phyloP scores from a whole-genome alignment of 2,113 vertebrate genomes.

The Aegithalos caudatus region DNA sequence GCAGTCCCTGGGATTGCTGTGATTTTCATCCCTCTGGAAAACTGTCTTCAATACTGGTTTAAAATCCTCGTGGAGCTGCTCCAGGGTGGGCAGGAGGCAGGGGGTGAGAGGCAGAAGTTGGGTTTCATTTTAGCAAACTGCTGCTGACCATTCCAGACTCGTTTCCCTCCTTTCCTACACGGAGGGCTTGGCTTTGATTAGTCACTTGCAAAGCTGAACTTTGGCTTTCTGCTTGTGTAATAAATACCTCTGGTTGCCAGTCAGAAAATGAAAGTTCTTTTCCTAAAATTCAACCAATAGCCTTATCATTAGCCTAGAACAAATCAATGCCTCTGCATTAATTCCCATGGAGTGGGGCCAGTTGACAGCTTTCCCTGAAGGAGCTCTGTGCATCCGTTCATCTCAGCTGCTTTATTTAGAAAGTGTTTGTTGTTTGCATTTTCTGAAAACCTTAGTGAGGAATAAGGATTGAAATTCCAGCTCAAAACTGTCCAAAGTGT shows the following conservation, averaged over 20 bases:
- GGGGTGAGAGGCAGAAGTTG: not conserved
- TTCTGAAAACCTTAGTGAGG: not conserved
- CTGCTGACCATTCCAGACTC: not conserved
- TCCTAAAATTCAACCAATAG: not conserved
- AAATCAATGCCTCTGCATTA: conserved; percentile 15
- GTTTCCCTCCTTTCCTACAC: not conserved
- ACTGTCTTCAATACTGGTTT: not conserved
- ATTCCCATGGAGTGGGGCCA: not conserved
- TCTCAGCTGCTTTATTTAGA: not conserved
- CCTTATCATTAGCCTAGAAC: not conserved
- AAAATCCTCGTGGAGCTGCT: not conserved
- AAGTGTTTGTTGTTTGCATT: not conserved
- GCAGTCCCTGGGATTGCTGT: not conserved
- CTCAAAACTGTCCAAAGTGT: not conserved
- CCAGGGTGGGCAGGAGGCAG: not conserved
- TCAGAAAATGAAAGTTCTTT: conserved; percentile 16
- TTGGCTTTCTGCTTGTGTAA: not conserved
- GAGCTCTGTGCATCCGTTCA: not conserved
- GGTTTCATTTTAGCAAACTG: not conserved
- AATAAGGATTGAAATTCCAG: not conserved
- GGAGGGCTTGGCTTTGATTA: not conserved
- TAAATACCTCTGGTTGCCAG: not conserved
- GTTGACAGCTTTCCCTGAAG: not conserved
- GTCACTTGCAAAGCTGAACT: not conserved
- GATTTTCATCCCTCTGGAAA: conserved; percentile 39